Evolutionary conservation across 2,888 invertebrate genomes (phyloP).

Genomic region (Spicauda simplicius): DNA sequence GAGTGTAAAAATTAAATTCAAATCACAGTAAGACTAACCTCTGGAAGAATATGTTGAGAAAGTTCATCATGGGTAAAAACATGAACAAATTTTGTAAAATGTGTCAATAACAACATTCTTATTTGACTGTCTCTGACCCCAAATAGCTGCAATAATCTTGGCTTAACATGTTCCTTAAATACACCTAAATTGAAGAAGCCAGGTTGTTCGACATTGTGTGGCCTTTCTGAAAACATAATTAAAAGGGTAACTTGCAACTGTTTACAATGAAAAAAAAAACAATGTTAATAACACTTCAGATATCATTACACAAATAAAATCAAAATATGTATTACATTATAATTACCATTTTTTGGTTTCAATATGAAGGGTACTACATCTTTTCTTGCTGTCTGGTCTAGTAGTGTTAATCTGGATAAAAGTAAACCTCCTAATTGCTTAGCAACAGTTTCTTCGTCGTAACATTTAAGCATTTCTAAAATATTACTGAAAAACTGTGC

Average conservation of each 20-base stretch:
- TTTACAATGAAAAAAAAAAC: background rate
- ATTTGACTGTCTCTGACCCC: conserved; percentile 92
- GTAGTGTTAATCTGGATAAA: conserved; percentile 92
- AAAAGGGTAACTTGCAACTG: no score
- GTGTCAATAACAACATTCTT: conserved; percentile 90
- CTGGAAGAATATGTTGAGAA: conserved; percentile 92
- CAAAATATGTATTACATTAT: no score
- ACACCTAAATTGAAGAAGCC: conserved; percentile 88
- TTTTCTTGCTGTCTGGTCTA: conserved; percentile 91
- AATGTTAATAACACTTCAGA: conserved; percentile 5
- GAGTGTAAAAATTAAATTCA: background rate
- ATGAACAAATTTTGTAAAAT: conserved; percentile 90
- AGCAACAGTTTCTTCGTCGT: conserved; percentile 93
- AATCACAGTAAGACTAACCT: conserved; percentile 77
- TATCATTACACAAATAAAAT: no score
- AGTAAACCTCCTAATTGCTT: conserved; percentile 91
- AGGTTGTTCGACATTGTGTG: conserved; percentile 69
- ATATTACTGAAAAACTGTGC: conserved; percentile 90
- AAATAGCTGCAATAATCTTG: conserved; percentile 91
- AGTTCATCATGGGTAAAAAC: conserved; percentile 91
- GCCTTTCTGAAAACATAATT: conserved; percentile 64
- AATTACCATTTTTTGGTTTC: conserved; percentile 88
- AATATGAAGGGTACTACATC: conserved; percentile 89
- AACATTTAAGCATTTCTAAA: conserved; percentile 87
- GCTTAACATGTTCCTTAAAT: conserved; percentile 90